phyloP scores from a whole-genome alignment of 2,888 invertebrate species.

The Platycnemis pennipes region DNA sequence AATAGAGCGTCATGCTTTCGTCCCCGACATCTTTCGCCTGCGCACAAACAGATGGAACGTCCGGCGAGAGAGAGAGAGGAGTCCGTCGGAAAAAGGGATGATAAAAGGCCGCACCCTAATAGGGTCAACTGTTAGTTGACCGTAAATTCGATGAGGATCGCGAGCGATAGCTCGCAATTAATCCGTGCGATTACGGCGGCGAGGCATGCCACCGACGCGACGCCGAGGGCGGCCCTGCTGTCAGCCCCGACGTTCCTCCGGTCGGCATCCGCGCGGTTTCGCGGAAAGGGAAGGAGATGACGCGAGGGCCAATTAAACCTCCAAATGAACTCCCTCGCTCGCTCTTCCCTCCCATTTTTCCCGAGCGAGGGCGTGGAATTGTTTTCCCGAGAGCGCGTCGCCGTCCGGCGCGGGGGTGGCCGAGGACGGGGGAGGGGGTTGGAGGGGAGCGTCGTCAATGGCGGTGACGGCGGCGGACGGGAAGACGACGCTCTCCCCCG shows the following conservation, averaged over 20 bases:
- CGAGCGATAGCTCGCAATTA: conserved; percentile 63
- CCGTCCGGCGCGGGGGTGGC: neutral
- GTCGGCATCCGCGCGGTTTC: neutral
- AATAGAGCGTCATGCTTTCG: neutral
- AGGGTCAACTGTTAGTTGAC: conserved; percentile 67
- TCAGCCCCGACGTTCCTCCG: neutral
- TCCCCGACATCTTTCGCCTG: neutral
- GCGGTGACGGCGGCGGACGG: neutral
- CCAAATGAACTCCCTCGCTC: neutral
- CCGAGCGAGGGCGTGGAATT: neutral
- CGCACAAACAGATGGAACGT: neutral
- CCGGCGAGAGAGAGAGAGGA: neutral
- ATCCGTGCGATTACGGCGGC: conserved; percentile 24
- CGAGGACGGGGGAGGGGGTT: too few species aligned
- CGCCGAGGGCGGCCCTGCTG: neutral
- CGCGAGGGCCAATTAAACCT: neutral
- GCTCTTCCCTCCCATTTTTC: neutral
- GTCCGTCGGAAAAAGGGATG: neutral
- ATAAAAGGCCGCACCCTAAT: conserved; percentile 22
- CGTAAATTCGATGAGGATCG: conserved; percentile 58
- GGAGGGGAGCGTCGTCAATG: neutral
- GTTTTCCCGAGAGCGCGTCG: neutral
- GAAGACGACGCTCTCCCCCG: neutral
- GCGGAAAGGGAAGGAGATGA: neutral
- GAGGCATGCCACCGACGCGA: neutral